Evolutionary conservation across 2,797 vertebrate species (phyloP), one percentile per base, ranked within the genome.

Genomic region (Sternotherus odoratus): DNA sequence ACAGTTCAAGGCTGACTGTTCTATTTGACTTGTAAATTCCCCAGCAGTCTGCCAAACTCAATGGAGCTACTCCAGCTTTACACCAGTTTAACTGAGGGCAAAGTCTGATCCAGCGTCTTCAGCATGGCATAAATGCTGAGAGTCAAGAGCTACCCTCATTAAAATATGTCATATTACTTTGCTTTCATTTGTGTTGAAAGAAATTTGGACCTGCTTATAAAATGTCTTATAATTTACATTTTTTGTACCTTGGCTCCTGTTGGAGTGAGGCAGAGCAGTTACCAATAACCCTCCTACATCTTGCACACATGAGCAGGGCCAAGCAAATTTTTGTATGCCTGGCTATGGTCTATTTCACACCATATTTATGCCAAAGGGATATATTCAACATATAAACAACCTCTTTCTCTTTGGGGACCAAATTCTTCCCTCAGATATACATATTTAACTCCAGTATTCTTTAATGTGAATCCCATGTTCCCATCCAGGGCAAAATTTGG

Each of bases 11-110:
- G 75, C 78, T 82, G 77, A 83, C 77, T 85, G 77, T 36, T 93
- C 56, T 88, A 69, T 90, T 87, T 92, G 84, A 83, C 83, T 92
- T 88, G 87, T 92, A 96, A 94, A 96, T 89, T 91, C 82, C 86
- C 79, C 86, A 95, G 86, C 56, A 0, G 79, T 91, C 85, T 86
- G 93, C 92, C 96, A 97, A 93, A 87, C 50, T 69, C 17, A 2
- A 26, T 0, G 3, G 24, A 80, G 82, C 90, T 91, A 81, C 77
- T 56, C 83, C 90, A 92, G 88, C 93, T 90, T 95, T 91, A 81
- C 81, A 90, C 5, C 79, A 79, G n/a, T 89, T 66, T 12, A 54
- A 87, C 92, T 75, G 86, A 88, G 85, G 63, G 13, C 83, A 84
- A 88, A 89, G 75, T 79, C 46, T 91, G 86, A 72, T 83, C 81